Percentiles rank a stretch among this genome's conserved stretches.
These are phyloP conservation scores for Lithophane leautieri DNA, from an alignment of 2,888 invertebrate species.

Conservation along the genomic window DNA sequence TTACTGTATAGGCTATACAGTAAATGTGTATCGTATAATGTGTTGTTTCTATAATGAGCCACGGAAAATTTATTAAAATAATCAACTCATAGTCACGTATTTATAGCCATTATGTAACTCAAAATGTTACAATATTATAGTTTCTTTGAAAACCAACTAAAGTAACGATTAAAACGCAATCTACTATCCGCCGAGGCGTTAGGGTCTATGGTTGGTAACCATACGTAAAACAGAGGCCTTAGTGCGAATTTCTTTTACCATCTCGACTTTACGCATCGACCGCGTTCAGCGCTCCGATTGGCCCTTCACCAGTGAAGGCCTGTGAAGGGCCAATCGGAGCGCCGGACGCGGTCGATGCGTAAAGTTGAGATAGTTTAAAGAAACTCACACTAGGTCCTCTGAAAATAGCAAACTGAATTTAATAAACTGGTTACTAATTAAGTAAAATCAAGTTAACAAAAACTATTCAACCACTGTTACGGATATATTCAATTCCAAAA, in stretches of 20 bases:
- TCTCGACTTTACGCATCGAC: too few relatives aligned
- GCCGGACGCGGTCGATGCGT: too few relatives aligned
- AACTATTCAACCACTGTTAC: not conserved
- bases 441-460: not conserved
- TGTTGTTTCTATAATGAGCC: constrained; percentile 23
- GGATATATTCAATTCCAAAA: constrained; percentile 7
- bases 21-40: constrained; percentile 31
- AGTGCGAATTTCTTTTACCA: too few relatives aligned
- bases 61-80: constrained; percentile 56
- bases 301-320: too few relatives aligned
- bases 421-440: not conserved
- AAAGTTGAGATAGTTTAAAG: too few relatives aligned
- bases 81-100: constrained; percentile 37
- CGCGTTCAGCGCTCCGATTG: too few relatives aligned
- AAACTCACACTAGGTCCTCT: too few relatives aligned
- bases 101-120: constrained; percentile 42
- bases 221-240: not conserved
- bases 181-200: constrained; percentile 3
- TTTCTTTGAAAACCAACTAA: constrained; percentile 29
- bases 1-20: too few relatives aligned
- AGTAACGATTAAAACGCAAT: constrained; percentile 34
- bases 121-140: constrained; percentile 28
- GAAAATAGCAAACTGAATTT: not conserved
- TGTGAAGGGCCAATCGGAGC: too few relatives aligned
- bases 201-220: constrained; percentile 8